Percentiles rank a stretch among this genome's conserved stretches.
Evolutionary conservation across 1,140 invertebrate species (phyloP).

Genomic region (Cherax destructor): DNA sequence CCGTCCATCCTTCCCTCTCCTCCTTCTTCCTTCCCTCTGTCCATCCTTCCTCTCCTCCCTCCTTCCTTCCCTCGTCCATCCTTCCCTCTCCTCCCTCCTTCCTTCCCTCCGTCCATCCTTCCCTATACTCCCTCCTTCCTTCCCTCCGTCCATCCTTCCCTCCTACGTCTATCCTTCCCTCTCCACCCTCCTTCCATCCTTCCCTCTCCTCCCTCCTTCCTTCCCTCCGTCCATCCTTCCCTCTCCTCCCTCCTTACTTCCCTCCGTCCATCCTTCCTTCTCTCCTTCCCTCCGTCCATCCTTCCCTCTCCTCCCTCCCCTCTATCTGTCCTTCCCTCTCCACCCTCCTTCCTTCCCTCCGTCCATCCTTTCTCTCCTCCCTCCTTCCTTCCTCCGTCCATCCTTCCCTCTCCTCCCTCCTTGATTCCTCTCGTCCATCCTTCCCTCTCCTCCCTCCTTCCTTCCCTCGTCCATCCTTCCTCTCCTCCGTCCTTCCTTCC

Average conservation of each 20-base stretch:
- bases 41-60: no score
- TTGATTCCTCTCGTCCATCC: neutral
- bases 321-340: neutral
- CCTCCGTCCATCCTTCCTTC: neutral
- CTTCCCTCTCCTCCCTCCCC: neutral
- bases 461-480: neutral
- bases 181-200: neutral
- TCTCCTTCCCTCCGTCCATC: neutral
- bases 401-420: neutral
- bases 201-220: neutral
- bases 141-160: no score
- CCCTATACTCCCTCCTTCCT: neutral
- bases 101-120: no score
- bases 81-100: no score
- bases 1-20: no score
- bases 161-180: no score
- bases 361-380: neutral
- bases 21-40: no score
- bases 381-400: neutral
- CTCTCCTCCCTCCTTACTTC: neutral
- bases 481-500: neutral
- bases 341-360: neutral
- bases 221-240: no score
- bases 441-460: neutral
- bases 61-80: no score